Evolutionary conservation across 2,888 invertebrate species (phyloP).

Genomic region (Platycheirus rosarum): DNA sequence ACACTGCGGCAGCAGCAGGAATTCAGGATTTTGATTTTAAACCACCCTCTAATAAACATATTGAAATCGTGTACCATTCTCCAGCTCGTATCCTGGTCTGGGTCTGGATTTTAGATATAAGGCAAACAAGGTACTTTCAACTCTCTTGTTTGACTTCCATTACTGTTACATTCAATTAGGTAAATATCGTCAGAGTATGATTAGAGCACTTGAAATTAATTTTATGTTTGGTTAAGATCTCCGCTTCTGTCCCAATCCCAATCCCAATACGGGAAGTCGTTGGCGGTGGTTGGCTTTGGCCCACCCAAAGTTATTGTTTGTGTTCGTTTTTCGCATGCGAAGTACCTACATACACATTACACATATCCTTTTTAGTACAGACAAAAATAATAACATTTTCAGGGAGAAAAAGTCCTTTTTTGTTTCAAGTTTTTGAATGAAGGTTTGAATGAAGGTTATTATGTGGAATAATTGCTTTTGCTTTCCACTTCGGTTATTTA

Average conservation of each 20-base stretch:
- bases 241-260: conserved; percentile 63
- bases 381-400: conserved; percentile 62
- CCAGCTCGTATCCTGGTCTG: background rate
- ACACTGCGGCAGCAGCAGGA: conserved; percentile 45
- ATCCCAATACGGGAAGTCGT: conserved; percentile 27
- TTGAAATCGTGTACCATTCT: conserved; percentile 56
- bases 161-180: conserved; percentile 76
- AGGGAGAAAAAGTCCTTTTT: conserved; percentile 48
- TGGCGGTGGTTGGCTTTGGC: conserved; percentile 28
- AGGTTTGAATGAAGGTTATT: conserved; percentile 55
- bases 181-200: conserved; percentile 76
- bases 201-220: conserved; percentile 76
- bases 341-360: background rate
- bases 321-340: conserved; percentile 15
- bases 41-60: conserved; percentile 72
- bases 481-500: conserved; percentile 45
- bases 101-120: conserved; percentile 21
- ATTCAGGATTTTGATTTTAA: conserved; percentile 31
- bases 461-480: conserved; percentile 71
- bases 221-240: conserved; percentile 75
- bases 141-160: conserved; percentile 75
- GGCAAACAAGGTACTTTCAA: conserved; percentile 66
- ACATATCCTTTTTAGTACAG: conserved; percentile 25
- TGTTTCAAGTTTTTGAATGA: conserved; percentile 61
- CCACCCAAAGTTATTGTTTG: no score